These are phyloP conservation scores for Microchirus variegatus DNA, from an alignment of 2,797 vertebrate species.

Conservation along the genomic window DNA sequence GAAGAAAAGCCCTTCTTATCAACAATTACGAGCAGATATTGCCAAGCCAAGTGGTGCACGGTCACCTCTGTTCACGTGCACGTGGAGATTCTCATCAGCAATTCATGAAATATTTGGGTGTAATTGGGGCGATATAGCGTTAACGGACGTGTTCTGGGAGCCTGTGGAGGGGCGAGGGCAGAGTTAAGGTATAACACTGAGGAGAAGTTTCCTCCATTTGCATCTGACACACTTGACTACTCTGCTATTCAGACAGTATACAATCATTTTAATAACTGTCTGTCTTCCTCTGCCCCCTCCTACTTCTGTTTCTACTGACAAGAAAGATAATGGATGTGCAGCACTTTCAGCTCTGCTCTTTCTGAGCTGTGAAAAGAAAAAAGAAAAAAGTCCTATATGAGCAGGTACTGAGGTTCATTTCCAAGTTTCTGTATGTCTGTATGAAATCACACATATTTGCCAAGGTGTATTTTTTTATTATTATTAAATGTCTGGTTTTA, in stretches of 20 bases:
- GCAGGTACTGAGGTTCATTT: slow-evolving; percentile 40
- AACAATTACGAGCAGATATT: slow-evolving; percentile 26
- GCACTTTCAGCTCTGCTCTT: slow-evolving; percentile 56
- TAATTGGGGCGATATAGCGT: slow-evolving; percentile 58
- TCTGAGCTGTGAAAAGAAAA: slow-evolving; percentile 35
- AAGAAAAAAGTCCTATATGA: slow-evolving; percentile 37
- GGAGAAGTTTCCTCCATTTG: slow-evolving; percentile 78
- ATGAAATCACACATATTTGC: background rate
- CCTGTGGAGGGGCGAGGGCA: slow-evolving; percentile 48
- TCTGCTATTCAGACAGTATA: slow-evolving; percentile 73
- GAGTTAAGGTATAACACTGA: slow-evolving; percentile 62
- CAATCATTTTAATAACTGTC: slow-evolving; percentile 80
- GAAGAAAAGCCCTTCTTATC: slow-evolving; percentile 23
- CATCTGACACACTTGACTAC: slow-evolving; percentile 82
- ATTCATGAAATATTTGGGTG: slow-evolving; percentile 63
- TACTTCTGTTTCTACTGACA: slow-evolving; percentile 67
- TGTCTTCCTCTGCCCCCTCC: slow-evolving; percentile 53
- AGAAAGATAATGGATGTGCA: slow-evolving; percentile 63
- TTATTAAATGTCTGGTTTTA: too few relatives aligned
- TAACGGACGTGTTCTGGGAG: slow-evolving; percentile 58
- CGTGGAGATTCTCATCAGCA: slow-evolving; percentile 65
- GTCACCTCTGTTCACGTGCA: slow-evolving; percentile 57
- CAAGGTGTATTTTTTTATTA: too few relatives aligned
- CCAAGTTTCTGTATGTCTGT: slow-evolving; percentile 22
- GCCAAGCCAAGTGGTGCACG: slow-evolving; percentile 32